These are phyloP conservation scores for Anthophora plumipes DNA, from an alignment of 2,888 invertebrate species.

Conservation along the genomic window DNA sequence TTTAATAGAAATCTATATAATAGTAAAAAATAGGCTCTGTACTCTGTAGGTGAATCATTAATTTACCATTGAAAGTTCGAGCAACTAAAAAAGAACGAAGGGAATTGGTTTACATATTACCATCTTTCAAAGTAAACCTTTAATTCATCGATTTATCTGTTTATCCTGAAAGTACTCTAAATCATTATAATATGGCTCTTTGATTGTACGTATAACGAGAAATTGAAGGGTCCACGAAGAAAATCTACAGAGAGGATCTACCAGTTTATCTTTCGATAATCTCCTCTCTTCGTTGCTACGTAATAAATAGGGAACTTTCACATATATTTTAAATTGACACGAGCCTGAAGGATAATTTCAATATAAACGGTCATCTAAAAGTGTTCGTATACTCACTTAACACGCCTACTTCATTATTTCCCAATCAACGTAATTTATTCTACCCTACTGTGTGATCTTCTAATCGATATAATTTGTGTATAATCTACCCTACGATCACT, in stretches of 20 bases:
- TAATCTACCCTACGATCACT: neutral
- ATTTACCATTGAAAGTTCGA: neutral
- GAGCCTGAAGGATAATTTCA: neutral
- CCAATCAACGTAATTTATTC: neutral
- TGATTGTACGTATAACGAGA: neutral
- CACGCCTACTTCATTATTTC: neutral
- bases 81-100: neutral
- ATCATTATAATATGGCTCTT: neutral
- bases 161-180: no score
- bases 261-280: neutral
- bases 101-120: neutral
- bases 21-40: no score
- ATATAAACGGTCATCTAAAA: neutral
- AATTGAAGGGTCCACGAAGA: neutral
- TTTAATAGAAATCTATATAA: no score
- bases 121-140: neutral
- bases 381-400: neutral
- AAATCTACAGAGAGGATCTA: neutral
- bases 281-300: neutral
- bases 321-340: neutral
- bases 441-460: neutral
- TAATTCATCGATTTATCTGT: neutral
- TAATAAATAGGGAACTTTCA: neutral
- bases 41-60: no score
- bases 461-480: neutral